phyloP scores from a whole-genome alignment of 2,888 invertebrate species.

The Andricus quercusramuli region DNA sequence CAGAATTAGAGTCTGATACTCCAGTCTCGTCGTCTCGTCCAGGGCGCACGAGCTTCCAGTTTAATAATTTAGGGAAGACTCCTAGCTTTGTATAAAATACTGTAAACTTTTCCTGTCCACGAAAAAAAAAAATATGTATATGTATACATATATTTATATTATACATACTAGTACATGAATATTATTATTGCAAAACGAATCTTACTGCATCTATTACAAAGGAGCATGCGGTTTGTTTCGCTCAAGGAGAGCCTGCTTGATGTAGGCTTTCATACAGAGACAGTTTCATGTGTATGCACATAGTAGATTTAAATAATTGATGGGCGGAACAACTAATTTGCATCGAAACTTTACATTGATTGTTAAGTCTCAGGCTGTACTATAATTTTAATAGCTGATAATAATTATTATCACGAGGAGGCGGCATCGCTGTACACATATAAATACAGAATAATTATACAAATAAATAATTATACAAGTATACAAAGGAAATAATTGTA shows the following conservation, averaged over 20 bases:
- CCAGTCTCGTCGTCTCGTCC: conserved; percentile 13
- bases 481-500: conserved; percentile 62
- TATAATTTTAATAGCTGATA: conserved; percentile 75
- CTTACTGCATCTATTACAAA: conserved; percentile 56
- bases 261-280: neutral
- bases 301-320: conserved; percentile 49
- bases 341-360: conserved; percentile 70
- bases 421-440: conserved; percentile 72
- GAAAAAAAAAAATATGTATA: neutral
- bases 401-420: conserved; percentile 66
- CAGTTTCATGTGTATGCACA: conserved; percentile 46
- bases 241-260: conserved; percentile 55
- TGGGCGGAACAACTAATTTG: conserved; percentile 67
- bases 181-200: conserved; percentile 53
- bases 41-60: conserved; percentile 53
- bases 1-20: conserved; percentile 50
- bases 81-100: conserved; percentile 61
- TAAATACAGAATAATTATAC: conserved; percentile 71
- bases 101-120: conserved; percentile 56
- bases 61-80: conserved; percentile 56
- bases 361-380: conserved; percentile 74
- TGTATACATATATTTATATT: conserved; percentile 54
- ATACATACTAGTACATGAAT: conserved; percentile 52
- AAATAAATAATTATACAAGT: conserved; percentile 54
- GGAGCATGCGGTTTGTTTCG: conserved; percentile 65